Percentiles rank a stretch among this genome's conserved stretches.
phyloP scores from a whole-genome alignment of 2,888 invertebrate species.

The Erpobdella octoculata region DNA sequence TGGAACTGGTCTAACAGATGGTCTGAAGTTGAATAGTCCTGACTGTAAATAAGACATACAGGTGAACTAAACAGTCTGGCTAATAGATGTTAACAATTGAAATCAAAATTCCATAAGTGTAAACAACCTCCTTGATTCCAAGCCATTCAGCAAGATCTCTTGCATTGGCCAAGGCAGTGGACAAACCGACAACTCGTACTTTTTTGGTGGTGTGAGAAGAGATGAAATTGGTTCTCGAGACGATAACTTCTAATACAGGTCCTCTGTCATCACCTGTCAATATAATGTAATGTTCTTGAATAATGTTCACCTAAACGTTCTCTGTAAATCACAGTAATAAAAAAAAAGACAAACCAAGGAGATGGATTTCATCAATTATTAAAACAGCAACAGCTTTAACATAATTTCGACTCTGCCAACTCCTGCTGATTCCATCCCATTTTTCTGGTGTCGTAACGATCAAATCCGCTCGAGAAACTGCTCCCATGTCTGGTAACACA shows the following conservation, averaged over 20 bases:
- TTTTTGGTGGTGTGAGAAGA: constrained; percentile 74
- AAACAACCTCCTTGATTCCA: constrained; percentile 60
- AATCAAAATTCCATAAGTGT: not conserved
- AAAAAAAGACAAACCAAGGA: constrained; percentile 61
- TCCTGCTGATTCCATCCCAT: constrained; percentile 97
- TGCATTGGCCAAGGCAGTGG: constrained; percentile 95
- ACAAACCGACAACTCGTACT: constrained; percentile 83
- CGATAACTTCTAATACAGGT: constrained; percentile 81
- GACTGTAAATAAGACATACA: constrained; percentile 53
- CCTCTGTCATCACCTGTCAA: constrained; percentile 57
- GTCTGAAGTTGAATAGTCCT: constrained; percentile 93
- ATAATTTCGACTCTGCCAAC: constrained; percentile 92
- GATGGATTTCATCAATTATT: constrained; percentile 95
- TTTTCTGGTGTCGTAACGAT: constrained; percentile 99
- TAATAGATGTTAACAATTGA: not conserved
- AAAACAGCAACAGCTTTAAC: constrained; percentile 78
- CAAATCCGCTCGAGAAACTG: constrained; percentile 74
- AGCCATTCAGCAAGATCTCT: constrained; percentile 93
- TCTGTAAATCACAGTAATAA: not conserved
- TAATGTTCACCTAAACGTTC: not conserved
- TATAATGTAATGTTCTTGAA: too few relatives aligned
- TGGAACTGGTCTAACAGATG: constrained; percentile 93
- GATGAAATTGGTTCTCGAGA: constrained; percentile 92
- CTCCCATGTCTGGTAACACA: constrained; percentile 74
- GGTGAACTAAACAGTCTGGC: not conserved